Conservation (phyloP, 2,888 invertebrate species). For the Synergus umbraculus region DNA sequence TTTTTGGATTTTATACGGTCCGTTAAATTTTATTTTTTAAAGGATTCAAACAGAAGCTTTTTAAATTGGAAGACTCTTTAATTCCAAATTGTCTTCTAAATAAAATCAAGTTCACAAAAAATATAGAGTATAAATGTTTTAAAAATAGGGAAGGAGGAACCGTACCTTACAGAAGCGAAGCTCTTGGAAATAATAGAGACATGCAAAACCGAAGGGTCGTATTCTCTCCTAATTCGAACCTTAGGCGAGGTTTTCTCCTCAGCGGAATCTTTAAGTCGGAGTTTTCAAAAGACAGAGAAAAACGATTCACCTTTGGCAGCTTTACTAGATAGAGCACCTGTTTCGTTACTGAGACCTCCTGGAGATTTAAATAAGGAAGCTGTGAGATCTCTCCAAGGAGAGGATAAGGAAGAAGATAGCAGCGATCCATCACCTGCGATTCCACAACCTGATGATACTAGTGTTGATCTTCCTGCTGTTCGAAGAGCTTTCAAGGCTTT, state of each 20-base stretch:
- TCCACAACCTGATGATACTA: slow-evolving; percentile 74
- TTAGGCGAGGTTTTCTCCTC: slow-evolving; percentile 87
- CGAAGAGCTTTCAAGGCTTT: slow-evolving; percentile 83
- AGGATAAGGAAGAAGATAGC: slow-evolving; percentile 93
- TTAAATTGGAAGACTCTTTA: neutral
- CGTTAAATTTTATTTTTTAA: no score
- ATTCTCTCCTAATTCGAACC: slow-evolving; percentile 86
- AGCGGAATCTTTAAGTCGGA: slow-evolving; percentile 85
- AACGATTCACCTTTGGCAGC: slow-evolving; percentile 78
- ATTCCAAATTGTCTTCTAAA: neutral
- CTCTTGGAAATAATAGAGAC: slow-evolving; percentile 86
- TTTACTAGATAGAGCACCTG: slow-evolving; percentile 79
- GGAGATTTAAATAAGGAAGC: slow-evolving; percentile 84
- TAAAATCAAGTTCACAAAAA: neutral
- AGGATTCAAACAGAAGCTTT: no score
- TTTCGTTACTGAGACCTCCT: slow-evolving; percentile 76
- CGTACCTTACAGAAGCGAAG: slow-evolving; percentile 86
- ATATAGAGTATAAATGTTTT: neutral
- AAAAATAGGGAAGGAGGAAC: slow-evolving; percentile 75
- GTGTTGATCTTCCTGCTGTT: slow-evolving; percentile 86
- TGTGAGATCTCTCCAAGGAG: slow-evolving; percentile 85
- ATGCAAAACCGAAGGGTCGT: slow-evolving; percentile 84
- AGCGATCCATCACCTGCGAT: slow-evolving; percentile 77
- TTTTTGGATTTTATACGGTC: slow-evolving; percentile 13
- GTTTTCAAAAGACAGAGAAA: slow-evolving; percentile 81